Base-by-base conservation (phyloP, 2,888 invertebrate species). In the Ectobius pallidus region DNA sequence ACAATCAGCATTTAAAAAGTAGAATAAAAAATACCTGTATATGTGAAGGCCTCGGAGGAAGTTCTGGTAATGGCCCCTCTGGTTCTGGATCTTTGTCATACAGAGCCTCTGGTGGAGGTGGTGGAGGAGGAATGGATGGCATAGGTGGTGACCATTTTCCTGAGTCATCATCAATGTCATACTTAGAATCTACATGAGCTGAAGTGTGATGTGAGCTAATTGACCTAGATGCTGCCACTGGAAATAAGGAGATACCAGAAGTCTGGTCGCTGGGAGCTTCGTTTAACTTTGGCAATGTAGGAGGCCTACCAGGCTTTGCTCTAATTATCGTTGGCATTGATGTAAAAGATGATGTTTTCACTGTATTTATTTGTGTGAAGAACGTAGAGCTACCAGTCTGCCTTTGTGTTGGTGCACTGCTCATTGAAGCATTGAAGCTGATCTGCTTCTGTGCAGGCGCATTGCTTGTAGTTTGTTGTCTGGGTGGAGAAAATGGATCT, bases 61-160 rank as follows among this genome's bases (percentile, higher is more conserved):
- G 69, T 25, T 76, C 74, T 52, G 79, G 79, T 18, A 52, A 27
- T 18, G 30, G 39, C 2, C 77, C 71, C 58, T 79, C 79, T 20
- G 78, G 73, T 27, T 80, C 78, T 25, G 78, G 73, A 27, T 80
- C 78, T 25, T 80, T 72, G 42, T 80, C 79, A 1, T 78, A 70
- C 16, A 84, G 77, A 73, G 77, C 77, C 65, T 84, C 82, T 22
- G 82, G 81, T 1, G 93, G 92, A 2, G 91, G 92, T 55, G 92
- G 90, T 1, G 93, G 93, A 2, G 94, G 92, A 7, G 93, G 92
- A 76, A 91, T 86, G 49, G 87, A 87, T 9, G 94, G 94, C 93
- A 94, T 93, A 0, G 94, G 93, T 0, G 90, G 92, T 25, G 92
- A 92, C 1, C 76, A 72, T 22, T 76, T 74, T 27, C 61, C 70